These are phyloP conservation scores for Mesoclemmys tuberculata DNA, from an alignment of 2,113 vertebrate genomes.

Conservation along the genomic window DNA sequence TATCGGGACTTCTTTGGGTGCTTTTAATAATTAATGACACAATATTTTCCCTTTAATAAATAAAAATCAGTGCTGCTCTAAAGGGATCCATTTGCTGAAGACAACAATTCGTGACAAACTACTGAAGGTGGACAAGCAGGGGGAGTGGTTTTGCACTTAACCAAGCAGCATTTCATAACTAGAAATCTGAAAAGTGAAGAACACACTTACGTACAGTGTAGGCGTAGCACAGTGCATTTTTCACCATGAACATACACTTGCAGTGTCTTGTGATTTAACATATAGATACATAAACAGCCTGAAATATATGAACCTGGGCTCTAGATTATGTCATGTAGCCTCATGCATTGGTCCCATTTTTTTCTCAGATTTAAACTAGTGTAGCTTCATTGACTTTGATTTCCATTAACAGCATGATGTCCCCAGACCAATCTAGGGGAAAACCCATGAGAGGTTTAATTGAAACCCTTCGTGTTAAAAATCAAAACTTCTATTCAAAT, in stretches of 20 bases:
- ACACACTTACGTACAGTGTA: neutral
- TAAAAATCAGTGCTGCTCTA: neutral
- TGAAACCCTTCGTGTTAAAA: neutral
- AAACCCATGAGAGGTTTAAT: neutral
- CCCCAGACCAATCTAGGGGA: neutral
- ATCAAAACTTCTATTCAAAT: neutral
- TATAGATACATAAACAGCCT: neutral
- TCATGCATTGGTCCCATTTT: neutral
- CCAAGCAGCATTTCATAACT: neutral
- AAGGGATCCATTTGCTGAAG: constrained; percentile 18
- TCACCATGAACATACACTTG: neutral
- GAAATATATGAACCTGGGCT: neutral
- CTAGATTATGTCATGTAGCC: neutral
- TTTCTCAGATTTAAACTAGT: neutral
- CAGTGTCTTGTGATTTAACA: neutral
- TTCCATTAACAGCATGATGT: neutral
- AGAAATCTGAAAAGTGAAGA: neutral
- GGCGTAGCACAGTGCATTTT: neutral
- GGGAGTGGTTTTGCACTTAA: constrained; percentile 4
- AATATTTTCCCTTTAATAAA: constrained; percentile 5
- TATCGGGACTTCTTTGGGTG: neutral
- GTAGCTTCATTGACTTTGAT: neutral
- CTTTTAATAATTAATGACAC: neutral
- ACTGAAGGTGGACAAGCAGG: neutral
- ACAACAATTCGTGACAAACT: constrained; percentile 11